Percentiles rank a stretch among this genome's conserved stretches.
phyloP scores from a whole-genome alignment of 2,797 vertebrate species.

The Sebastes miniatus region DNA sequence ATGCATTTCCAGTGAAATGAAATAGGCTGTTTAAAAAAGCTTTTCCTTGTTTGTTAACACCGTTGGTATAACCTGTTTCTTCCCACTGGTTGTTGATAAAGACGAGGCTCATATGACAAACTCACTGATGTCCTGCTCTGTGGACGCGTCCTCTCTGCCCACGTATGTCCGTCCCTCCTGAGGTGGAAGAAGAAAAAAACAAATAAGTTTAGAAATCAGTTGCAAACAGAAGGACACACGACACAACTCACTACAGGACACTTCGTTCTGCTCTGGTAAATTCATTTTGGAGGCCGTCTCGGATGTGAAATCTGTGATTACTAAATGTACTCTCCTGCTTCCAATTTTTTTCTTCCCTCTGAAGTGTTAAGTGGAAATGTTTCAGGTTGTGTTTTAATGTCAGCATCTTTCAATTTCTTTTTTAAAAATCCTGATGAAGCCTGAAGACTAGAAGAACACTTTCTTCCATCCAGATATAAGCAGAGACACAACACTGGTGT shows the following conservation, averaged over 20 bases:
- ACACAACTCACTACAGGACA: neutral
- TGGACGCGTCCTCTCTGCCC: constrained; percentile 91
- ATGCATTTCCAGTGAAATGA: neutral
- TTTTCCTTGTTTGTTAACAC: neutral
- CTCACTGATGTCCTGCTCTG: constrained; percentile 95
- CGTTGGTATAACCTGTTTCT: neutral
- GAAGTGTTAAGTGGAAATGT: neutral
- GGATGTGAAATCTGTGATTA: neutral
- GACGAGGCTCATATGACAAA: neutral
- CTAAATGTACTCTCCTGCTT: neutral
- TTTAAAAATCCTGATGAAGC: neutral
- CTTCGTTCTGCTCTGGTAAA: neutral
- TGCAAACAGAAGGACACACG: neutral
- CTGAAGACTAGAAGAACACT: neutral
- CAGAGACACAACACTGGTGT: neutral
- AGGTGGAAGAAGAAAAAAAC: neutral
- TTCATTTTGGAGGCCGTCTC: neutral
- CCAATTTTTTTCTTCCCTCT: neutral
- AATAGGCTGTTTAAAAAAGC: neutral
- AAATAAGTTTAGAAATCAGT: neutral
- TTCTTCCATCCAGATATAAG: neutral
- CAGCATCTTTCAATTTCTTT: neutral
- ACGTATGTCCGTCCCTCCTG: constrained; percentile 95
- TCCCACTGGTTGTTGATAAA: neutral
- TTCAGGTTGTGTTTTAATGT: neutral